A percentile compares a stretch with the other conserved stretches of the same genome.
These are phyloP conservation scores for Edolisoma coerulescens DNA, from an alignment of 2,113 vertebrate genomes.

Conservation along the genomic window DNA sequence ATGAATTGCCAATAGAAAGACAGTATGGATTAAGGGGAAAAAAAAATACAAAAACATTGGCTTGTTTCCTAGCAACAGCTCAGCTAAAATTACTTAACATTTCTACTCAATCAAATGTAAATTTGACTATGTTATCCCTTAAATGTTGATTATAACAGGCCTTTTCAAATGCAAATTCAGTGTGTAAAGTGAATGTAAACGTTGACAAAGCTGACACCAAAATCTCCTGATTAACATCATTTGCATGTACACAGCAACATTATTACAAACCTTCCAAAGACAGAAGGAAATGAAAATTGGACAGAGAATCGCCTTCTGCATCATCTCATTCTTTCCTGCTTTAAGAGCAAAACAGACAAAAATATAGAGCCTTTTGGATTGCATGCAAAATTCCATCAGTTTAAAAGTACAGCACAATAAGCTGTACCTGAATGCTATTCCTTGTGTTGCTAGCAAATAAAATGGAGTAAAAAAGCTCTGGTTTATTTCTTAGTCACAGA, in stretches of 20 bases:
- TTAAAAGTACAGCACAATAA: background rate
- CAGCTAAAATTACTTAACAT: conserved; percentile 76
- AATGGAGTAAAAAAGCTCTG: background rate
- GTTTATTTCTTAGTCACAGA: background rate
- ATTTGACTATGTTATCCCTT: conserved; percentile 77
- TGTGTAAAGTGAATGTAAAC: conserved; percentile 77
- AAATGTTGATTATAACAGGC: conserved; percentile 77
- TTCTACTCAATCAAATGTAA: conserved; percentile 76
- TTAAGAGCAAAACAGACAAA: conserved; percentile 1
- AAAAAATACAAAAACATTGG: conserved; percentile 68
- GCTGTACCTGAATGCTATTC: background rate
- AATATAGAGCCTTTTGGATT: background rate
- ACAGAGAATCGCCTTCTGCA: conserved; percentile 36
- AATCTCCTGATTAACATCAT: conserved; percentile 71
- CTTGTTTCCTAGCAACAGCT: conserved; percentile 77
- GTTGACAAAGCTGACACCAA: conserved; percentile 74
- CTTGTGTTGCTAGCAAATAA: background rate
- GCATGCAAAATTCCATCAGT: background rate
- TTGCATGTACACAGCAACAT: conserved; percentile 53
- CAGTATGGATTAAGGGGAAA: conserved; percentile 45
- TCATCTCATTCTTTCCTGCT: background rate
- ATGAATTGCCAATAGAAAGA: conserved; percentile 49
- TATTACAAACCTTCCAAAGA: conserved; percentile 38
- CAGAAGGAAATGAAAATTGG: conserved; percentile 13
- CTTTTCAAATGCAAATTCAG: conserved; percentile 79